phyloP scores from a whole-genome alignment of 2,113 vertebrate genomes.

The Daubentonia madagascariensis region DNA sequence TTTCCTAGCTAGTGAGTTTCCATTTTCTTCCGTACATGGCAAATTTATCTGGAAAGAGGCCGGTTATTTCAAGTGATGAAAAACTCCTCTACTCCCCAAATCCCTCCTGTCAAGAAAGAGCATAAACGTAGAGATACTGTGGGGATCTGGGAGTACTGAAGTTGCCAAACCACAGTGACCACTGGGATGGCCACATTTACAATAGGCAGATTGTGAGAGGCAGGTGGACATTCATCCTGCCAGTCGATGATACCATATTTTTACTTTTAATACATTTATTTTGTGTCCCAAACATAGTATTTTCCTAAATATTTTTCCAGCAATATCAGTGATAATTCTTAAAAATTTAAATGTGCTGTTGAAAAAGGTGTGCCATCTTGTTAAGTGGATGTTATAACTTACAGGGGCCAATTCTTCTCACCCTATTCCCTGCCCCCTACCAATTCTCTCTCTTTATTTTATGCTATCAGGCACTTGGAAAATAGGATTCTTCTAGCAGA shows the following conservation, averaged over 20 bases:
- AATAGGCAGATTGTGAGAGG: fast-evolving
- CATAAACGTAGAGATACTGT: not conserved
- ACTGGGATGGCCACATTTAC: fast-evolving
- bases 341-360: not conserved
- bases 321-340: not conserved
- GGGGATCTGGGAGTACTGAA: not conserved
- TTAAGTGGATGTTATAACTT: not conserved
- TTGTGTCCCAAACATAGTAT: not conserved
- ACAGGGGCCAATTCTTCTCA: not conserved
- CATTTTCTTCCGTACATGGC: not conserved
- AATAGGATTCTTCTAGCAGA: not conserved
- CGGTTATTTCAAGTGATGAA: not conserved
- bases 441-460: not conserved
- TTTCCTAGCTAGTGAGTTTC: not conserved
- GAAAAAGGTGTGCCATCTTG: not conserved
- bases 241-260: not conserved
- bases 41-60: not conserved
- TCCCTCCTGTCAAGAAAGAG: not conserved
- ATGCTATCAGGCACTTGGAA: not conserved
- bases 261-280: not conserved
- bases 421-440: fast-evolving
- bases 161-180: not conserved
- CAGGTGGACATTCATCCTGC: not conserved
- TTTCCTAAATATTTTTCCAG: not conserved
- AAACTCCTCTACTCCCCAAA: not conserved